Conservation (phyloP, 2,797 vertebrate genomes). For the Myripristis jacobus region DNA sequence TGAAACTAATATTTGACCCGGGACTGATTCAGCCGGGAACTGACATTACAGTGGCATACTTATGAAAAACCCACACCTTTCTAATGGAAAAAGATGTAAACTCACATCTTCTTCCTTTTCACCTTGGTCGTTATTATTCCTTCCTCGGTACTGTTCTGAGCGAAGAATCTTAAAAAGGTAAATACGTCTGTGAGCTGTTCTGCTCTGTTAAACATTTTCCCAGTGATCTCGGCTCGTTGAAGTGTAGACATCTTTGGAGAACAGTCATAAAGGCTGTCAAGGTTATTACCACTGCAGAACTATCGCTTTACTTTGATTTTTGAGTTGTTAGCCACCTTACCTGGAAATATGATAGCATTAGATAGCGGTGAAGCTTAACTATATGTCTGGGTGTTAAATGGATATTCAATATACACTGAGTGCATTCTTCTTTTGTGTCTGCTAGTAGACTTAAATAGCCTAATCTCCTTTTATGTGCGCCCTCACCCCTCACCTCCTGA, state of each 20-base stretch:
- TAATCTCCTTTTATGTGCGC: too few relatives aligned
- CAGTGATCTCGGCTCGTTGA: background rate
- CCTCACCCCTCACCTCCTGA: background rate
- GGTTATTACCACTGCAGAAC: conserved; percentile 52
- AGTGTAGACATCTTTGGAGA: conserved; percentile 31
- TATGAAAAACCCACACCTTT: background rate
- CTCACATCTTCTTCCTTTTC: background rate
- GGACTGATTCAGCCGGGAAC: background rate
- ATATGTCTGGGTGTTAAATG: background rate
- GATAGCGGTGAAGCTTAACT: conserved; percentile 46
- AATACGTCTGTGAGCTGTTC: conserved; percentile 11
- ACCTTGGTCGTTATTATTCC: background rate
- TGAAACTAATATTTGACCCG: background rate
- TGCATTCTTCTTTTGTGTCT: background rate
- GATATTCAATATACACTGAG: background rate
- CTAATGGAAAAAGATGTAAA: background rate
- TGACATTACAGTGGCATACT: background rate
- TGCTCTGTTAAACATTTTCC: conserved; percentile 2
- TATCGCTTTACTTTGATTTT: conserved; percentile 49
- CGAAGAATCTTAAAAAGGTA: conserved; percentile 6
- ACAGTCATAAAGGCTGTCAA: conserved; percentile 30
- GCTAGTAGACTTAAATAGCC: background rate
- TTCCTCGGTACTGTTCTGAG: background rate
- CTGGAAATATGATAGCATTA: conserved; percentile 41
- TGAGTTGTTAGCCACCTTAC: conserved; percentile 11